A percentile compares a stretch with the other conserved stretches of the same genome.
Evolutionary conservation across 2,113 vertebrate species (phyloP).

Genomic region (Trochalopteron elliotii): DNA sequence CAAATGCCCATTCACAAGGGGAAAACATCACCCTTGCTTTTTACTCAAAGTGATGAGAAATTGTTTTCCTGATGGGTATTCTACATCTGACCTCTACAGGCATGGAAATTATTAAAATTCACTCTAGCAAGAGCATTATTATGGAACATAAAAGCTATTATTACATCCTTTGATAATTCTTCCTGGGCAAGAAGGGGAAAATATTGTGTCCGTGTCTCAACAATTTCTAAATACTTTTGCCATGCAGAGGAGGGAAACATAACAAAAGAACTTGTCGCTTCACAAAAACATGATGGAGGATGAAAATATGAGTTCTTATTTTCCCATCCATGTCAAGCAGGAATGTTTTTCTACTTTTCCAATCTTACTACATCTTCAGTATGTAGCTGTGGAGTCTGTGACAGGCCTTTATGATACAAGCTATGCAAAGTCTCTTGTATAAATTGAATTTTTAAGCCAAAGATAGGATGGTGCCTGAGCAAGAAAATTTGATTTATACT

Average conservation of each 20-base stretch:
- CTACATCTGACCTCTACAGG: background rate
- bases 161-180: background rate
- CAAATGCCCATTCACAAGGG: background rate
- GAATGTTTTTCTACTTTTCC: background rate
- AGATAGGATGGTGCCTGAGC: background rate
- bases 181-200: background rate
- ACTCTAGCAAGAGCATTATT: background rate
- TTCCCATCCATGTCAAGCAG: background rate
- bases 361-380: background rate
- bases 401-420: background rate
- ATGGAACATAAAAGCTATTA: background rate
- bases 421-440: background rate
- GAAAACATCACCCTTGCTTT: background rate
- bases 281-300: background rate
- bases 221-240: background rate
- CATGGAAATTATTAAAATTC: background rate
- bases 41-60: background rate
- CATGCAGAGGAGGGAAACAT: background rate
- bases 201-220: fast-evolving
- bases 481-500: background rate
- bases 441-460: background rate
- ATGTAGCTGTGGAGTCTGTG: background rate
- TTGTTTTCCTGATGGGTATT: background rate
- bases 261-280: background rate
- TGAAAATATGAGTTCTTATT: background rate